phyloP scores from a whole-genome alignment of 2,797 vertebrate genomes.

The Orientallactaga sibirica region DNA sequence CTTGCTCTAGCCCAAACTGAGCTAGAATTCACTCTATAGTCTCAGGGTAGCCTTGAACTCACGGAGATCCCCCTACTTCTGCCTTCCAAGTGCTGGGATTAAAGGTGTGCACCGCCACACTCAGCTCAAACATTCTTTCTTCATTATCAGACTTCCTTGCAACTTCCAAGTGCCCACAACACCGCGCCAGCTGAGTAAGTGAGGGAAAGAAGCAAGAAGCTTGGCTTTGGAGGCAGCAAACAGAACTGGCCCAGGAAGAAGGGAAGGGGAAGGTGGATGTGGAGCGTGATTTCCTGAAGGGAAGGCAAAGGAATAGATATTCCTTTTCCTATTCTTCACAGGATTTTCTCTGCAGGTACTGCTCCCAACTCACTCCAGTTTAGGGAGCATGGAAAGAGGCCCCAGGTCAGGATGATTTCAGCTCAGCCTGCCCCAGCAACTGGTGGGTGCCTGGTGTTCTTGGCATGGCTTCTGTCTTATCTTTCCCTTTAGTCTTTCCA shows the following conservation, averaged over 20 bases:
- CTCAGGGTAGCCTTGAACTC: too few species aligned
- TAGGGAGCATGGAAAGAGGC: constrained; percentile 1
- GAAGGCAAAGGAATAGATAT: constrained; percentile 32
- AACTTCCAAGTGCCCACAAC: background rate
- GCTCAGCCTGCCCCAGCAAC: background rate
- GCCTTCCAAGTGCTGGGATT: too few species aligned
- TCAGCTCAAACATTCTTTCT: background rate
- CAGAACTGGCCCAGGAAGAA: background rate
- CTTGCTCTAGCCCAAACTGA: too few species aligned
- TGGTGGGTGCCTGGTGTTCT: background rate
- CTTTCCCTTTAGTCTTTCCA: background rate
- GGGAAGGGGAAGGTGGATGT: background rate
- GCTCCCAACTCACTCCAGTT: background rate
- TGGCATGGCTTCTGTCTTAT: constrained; percentile 40
- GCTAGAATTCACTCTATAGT: too few species aligned
- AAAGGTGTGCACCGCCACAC: too few species aligned
- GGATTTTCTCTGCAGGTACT: background rate
- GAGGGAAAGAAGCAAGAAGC: background rate
- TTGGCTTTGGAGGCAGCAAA: background rate
- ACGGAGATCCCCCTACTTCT: too few species aligned
- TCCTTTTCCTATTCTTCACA: background rate
- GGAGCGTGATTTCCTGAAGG: constrained; percentile 45
- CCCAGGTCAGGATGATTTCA: background rate
- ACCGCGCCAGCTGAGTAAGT: background rate
- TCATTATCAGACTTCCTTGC: background rate